Evolutionary conservation across 1,140 invertebrate species (phyloP).

Genomic region (Arion vulgaris): DNA sequence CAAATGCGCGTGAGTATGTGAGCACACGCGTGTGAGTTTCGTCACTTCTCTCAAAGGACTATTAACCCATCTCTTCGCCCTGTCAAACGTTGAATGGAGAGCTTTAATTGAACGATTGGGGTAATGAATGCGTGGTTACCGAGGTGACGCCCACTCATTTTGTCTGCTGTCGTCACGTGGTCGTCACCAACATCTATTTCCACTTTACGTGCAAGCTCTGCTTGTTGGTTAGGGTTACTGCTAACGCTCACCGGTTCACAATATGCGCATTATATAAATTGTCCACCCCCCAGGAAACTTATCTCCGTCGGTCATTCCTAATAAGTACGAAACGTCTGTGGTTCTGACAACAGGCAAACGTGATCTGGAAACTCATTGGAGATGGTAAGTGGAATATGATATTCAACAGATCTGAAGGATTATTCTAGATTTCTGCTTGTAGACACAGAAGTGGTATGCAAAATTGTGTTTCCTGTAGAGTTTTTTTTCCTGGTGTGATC

Average conservation of each 20-base stretch:
- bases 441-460: too few species aligned
- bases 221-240: too few species aligned
- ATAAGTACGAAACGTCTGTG: neutral
- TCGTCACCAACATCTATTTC: neutral
- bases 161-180: neutral
- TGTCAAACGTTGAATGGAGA: neutral
- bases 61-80: too few species aligned
- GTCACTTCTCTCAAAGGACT: neutral
- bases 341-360: too few species aligned
- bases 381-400: too few species aligned
- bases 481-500: too few species aligned
- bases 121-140: neutral
- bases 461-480: too few species aligned
- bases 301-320: neutral
- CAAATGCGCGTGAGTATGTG: neutral
- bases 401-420: too few species aligned
- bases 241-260: neutral
- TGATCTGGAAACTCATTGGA: too few species aligned
- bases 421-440: too few species aligned
- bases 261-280: neutral
- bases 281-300: neutral
- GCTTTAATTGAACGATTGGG: neutral
- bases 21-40: neutral
- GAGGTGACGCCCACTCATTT: neutral
- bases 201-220: too few species aligned